Conservation (phyloP, 2,113 vertebrate species). For the Peromyscus californicus region DNA sequence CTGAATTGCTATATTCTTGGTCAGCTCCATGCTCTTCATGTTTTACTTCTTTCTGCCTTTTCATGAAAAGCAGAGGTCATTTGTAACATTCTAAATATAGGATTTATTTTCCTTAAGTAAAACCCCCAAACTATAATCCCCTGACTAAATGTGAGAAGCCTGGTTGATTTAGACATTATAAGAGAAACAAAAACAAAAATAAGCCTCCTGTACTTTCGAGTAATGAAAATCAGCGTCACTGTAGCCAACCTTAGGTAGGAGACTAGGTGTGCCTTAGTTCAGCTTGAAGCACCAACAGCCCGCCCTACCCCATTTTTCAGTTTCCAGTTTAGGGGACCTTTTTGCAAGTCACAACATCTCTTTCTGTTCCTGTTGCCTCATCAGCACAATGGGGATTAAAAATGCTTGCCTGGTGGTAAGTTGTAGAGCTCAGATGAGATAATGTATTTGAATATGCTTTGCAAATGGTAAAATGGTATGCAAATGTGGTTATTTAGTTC, state of each 20-base stretch:
- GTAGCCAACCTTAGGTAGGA: not conserved
- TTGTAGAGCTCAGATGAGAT: conserved; percentile 5
- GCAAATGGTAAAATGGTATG: conserved; percentile 62
- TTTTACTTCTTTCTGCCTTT: not conserved
- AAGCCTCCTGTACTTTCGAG: not conserved
- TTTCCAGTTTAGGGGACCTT: not conserved
- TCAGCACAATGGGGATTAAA: not conserved
- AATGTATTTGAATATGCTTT: conserved; percentile 58
- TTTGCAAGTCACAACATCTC: not conserved
- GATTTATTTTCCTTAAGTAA: conserved; percentile 8
- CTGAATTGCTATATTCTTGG: not conserved
- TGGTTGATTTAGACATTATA: not conserved
- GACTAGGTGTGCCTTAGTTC: not conserved
- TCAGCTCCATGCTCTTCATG: not conserved
- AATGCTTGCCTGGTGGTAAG: not conserved
- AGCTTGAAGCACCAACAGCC: not conserved
- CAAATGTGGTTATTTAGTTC: conserved; percentile 49
- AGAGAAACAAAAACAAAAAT: conserved; percentile 2
- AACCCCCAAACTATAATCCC: not conserved
- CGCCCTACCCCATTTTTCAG: not conserved
- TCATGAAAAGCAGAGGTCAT: not conserved
- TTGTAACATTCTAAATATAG: not conserved
- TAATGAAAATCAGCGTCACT: too few species aligned
- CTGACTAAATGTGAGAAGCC: not conserved
- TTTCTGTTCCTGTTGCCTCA: conserved; percentile 3